These are phyloP conservation scores for Lacerta agilis DNA, from an alignment of 2,797 vertebrate genomes.

Conservation along the genomic window DNA sequence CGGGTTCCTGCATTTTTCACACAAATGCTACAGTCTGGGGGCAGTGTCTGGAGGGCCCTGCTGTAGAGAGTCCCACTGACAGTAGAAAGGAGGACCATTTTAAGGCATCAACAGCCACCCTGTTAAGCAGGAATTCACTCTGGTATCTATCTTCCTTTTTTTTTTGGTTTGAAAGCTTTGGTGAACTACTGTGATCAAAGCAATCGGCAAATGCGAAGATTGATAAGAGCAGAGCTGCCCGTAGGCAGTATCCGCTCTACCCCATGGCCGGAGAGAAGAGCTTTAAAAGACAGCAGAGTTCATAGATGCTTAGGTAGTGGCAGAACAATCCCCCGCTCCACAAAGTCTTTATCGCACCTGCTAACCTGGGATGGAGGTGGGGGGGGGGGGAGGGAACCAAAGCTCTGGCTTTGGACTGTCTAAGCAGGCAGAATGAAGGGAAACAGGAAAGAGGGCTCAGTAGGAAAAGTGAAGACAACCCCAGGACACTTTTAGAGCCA, in stretches of 20 bases:
- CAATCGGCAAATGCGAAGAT: fast-evolving
- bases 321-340: constrained; percentile 23
- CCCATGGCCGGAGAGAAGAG: too few relatives aligned
- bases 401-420: constrained; percentile 51
- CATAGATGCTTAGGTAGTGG: not conserved
- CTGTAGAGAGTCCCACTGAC: not conserved
- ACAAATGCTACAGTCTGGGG: not conserved
- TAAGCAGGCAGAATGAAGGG: constrained; percentile 50
- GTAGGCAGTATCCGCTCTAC: not conserved
- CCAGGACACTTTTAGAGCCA: not conserved
- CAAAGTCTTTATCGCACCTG: constrained; percentile 18
- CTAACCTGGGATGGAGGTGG: constrained; percentile 30
- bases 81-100: not conserved
- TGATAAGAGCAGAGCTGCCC: fast-evolving
- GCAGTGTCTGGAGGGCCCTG: not conserved
- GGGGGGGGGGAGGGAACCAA: constrained; percentile 39
- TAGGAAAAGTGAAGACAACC: not conserved
- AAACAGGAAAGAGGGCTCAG: constrained; percentile 4
- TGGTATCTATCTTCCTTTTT: too few relatives aligned
- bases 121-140: not conserved
- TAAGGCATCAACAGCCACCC: constrained; percentile 57
- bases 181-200: not conserved
- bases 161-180: constrained; percentile 58
- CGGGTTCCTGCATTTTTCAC: not conserved
- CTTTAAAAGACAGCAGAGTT: constrained; percentile 1